phyloP scores from a whole-genome alignment of 2,113 vertebrate genomes.

The Calypte anna region DNA sequence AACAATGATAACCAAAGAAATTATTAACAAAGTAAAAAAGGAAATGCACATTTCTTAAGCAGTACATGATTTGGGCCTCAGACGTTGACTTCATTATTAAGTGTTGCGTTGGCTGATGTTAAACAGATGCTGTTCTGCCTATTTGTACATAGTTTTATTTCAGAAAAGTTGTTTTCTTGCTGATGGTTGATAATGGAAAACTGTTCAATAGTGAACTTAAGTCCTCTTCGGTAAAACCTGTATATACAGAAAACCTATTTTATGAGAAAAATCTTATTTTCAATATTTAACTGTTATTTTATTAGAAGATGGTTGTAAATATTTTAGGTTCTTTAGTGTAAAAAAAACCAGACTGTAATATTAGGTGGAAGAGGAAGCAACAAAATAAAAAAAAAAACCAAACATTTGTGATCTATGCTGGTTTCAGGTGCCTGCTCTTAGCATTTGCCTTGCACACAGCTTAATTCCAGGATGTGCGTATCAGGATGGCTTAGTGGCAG shows the following conservation, averaged over 20 bases:
- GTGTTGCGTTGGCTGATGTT: constrained; percentile 65
- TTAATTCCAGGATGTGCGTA: constrained; percentile 53
- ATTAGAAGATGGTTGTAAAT: constrained; percentile 85
- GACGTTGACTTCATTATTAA: constrained; percentile 30
- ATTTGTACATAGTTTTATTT: constrained; percentile 65
- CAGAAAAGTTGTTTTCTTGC: constrained; percentile 47
- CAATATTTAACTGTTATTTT: constrained; percentile 87
- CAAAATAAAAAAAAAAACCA: constrained; percentile 67
- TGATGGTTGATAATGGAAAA: constrained; percentile 61
- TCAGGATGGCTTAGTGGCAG: constrained; percentile 49
- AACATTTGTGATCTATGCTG: constrained; percentile 73
- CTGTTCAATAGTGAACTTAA: constrained; percentile 71
- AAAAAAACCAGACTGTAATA: constrained; percentile 80
- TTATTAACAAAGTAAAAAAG: constrained; percentile 52
- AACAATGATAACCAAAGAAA: constrained; percentile 49
- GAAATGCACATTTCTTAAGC: constrained; percentile 51
- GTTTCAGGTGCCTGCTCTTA: constrained; percentile 58
- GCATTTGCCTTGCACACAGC: constrained; percentile 55
- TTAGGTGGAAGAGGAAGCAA: constrained; percentile 73
- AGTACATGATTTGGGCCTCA: constrained; percentile 38
- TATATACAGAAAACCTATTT: constrained; percentile 85
- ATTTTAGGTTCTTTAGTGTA: constrained; percentile 82
- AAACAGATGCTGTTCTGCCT: constrained; percentile 62
- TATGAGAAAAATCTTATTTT: constrained; percentile 84
- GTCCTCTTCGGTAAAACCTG: constrained; percentile 77